Evolutionary conservation across 2,797 vertebrate genomes (phyloP), one percentile per base, ranked within the genome.

Genomic region (Melanotaenia parkinsoni): DNA sequence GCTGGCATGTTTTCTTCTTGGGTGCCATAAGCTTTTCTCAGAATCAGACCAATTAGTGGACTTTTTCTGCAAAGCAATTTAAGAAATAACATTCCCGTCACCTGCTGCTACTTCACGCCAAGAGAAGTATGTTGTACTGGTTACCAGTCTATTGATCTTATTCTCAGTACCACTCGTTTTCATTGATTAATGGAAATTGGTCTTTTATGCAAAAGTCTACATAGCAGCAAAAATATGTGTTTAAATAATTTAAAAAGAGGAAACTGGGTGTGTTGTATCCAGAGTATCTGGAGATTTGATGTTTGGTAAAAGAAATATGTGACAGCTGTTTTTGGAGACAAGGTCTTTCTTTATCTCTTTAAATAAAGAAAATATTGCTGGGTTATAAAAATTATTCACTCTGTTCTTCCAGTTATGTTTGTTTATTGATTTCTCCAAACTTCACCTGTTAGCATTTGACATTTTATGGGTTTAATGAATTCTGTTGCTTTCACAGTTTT

Each of bases 1-100:
- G 72, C 69, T 78, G 72, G 75, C 10, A 51, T 45, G 40, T 56
- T 75, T 72, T 33, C 58, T 83, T 76, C 79, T 51, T 5, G 58
- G 70, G 64, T 77, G 35, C 28, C 28, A 57, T 38, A 50, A 67
- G 24, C 63, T 80, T 86, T 73, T 80, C 58, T 69, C 40, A 43
- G 40, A 43, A 18, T 43, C 38, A 40, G 13, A 40, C 38, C 38
- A 40, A 40, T 40, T 40, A 40, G 38, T 14, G 13, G 13, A 40
- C 14, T 43, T 43, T 43, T 43, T 20, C 45, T 47, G 45, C 45
- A 47, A 47, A 47, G 7, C 45, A 47, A 7, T 47, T 47, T 47
- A 47, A 18, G 6, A 47, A 47, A 47, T 47, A n/a, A n/a, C 18
- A 47, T 47, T 47, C 20, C 45, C 7, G 10, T 51, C 9, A 53